Evolutionary conservation across 2,888 invertebrate species (phyloP).

Genomic region (Kuschelorhynchus macadamiae): DNA sequence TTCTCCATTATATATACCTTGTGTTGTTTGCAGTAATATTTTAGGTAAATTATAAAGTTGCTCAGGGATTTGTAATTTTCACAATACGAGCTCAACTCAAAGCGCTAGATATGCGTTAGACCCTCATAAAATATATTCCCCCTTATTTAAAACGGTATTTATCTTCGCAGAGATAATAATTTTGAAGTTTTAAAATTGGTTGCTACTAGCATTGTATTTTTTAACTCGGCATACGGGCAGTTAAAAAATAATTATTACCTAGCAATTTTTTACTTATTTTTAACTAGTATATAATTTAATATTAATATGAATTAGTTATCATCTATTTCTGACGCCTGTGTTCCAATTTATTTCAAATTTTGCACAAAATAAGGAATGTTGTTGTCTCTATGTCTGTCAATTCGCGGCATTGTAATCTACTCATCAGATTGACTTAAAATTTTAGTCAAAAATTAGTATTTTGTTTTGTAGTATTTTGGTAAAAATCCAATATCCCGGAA

Average conservation of each 20-base stretch:
- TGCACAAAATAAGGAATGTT: no score
- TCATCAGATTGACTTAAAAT: no score
- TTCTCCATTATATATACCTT: conserved; percentile 45
- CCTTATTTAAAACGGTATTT: conserved; percentile 36
- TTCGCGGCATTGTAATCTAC: no score
- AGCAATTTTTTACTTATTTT: not conserved
- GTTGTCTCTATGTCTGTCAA: no score
- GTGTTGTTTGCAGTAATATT: conserved; percentile 47
- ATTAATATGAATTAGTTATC: no score
- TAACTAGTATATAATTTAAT: no score
- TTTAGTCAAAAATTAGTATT: no score
- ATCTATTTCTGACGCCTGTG: no score
- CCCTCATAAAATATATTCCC: conserved; percentile 40
- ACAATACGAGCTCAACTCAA: conserved; percentile 44
- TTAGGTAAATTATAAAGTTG: conserved; percentile 48
- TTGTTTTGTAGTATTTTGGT: no score
- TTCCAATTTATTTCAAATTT: no score
- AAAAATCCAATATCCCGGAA: no score
- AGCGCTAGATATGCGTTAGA: conserved; percentile 26
- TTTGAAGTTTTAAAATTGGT: conserved; percentile 36
- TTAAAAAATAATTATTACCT: not conserved
- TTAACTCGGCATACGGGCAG: not conserved
- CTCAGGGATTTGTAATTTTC: conserved; percentile 49
- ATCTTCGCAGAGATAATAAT: conserved; percentile 37
- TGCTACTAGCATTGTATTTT: not conserved